Base-by-base conservation (phyloP, 2,797 vertebrate genomes). In the Betta splendens region DNA sequence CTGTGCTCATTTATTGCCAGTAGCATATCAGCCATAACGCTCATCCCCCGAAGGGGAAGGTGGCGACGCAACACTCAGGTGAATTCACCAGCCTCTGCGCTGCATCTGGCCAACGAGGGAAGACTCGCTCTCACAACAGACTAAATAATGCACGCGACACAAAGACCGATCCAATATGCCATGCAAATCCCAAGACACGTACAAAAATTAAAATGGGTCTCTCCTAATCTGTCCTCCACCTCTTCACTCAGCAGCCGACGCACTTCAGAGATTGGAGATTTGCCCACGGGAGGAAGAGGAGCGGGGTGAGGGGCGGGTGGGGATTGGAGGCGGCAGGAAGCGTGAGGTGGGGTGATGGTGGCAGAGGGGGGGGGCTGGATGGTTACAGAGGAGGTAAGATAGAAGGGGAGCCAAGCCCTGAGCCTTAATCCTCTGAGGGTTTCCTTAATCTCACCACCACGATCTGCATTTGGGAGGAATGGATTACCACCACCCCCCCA, bases 1-100 rank as follows among this genome's bases (percentile, higher is more conserved):
- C 82, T 38, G 65, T 45, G 64, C 79, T 91, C 91, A 93, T 92
- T 91, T 93, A 93, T 93, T 92, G 90, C 89, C 59, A 48, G 84
- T 92, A 91, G 92, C 91, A 92, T 91, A 92, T 92, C 91, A 92
- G 92, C 93, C 92, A 92, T 87, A 84, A 80, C 83, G 69, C 83
- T 89, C 68, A 51, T 35, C 78, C 80, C 80, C 82, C 68, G 69
- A 64, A 68, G 67, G 72, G 54, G 63, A 49, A 56, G 31, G 71
- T 72, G 50, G 53, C 67, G 40, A 35, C 74, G 33, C 28, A 22
- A 54, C 64, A 25, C 35, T 49, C 33, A 35, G 37, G 62, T 35
- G 56, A 64, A 84, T 69, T 63, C 62, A 68, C 64, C 54, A 17
- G 37, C 57, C 46, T 51, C 53, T 58, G 61, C 57, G 25, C 40